Conservation (phyloP, 2,113 vertebrate genomes). For the Nymphicus hollandicus region DNA sequence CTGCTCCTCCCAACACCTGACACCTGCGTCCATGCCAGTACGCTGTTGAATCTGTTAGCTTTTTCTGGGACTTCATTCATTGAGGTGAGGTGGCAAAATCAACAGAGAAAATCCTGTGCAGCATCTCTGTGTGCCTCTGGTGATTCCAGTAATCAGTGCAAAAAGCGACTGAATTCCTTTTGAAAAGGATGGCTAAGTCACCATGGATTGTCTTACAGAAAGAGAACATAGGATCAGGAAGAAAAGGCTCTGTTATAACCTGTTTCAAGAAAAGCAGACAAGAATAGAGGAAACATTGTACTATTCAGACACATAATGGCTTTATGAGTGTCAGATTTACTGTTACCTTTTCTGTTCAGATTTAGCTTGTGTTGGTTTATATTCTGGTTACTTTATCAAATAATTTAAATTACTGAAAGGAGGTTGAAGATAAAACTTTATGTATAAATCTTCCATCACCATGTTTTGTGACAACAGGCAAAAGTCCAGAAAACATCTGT, state of each 20-base stretch:
- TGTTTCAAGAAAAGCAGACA: not conserved
- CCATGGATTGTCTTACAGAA: not conserved
- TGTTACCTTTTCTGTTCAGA: not conserved
- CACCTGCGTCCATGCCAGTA: not conserved
- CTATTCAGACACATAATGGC: not conserved
- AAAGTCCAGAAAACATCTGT: not conserved
- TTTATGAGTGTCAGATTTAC: not conserved
- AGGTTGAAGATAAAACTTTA: not conserved
- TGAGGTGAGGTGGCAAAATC: not conserved
- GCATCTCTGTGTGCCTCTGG: not conserved
- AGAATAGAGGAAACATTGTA: not conserved
- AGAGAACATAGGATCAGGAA: not conserved
- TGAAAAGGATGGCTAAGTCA: not conserved
- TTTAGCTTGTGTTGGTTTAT: not conserved
- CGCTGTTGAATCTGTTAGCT: not conserved
- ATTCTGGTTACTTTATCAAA: not conserved
- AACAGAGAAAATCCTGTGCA: not conserved
- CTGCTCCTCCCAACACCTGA: not conserved
- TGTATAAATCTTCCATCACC: not conserved
- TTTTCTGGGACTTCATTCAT: not conserved
- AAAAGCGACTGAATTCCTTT: not conserved
- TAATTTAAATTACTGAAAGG: not conserved
- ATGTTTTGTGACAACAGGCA: not conserved
- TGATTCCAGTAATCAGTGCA: not conserved
- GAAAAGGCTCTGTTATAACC: not conserved